Evolutionary conservation across 2,888 invertebrate genomes (phyloP), one percentile per base, ranked within the genome.

Genomic region (Noctua fimbriata): DNA sequence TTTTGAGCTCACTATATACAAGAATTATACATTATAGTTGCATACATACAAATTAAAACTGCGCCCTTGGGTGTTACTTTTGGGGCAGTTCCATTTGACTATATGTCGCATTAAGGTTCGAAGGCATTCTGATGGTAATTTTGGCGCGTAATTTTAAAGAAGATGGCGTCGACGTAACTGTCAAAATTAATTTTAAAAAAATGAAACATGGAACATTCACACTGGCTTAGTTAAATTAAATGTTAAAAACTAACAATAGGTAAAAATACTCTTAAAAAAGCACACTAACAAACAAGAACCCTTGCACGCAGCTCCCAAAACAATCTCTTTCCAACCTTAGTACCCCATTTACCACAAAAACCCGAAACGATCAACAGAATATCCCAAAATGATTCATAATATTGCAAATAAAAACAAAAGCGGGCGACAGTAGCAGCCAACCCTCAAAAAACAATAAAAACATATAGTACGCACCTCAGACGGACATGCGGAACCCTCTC

Each of bases 401-500:
- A 89, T 77, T 85, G 79, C 85, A 90, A 90, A 89, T 87, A 89
- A 90, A 93, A 92, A 91, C 92, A 91, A 91, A 90, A 89, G 88
- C 88, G 90, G 89, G 91, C 92, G 90, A 90, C 90, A 89, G 91
- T 90, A 85, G 89, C 89, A 90, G 91, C 92, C 92, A 91, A 91
- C 91, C 93, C 94, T 93, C 87, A 92, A 94, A 94, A 92, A 92
- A 92, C 90, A 92, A 92, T 91, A 92, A 92, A 94, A 93, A 93
- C 93, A 93, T 93, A 93, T 92, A 93, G 93, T 93, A 94, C 93
- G 95, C 95, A 94, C 93, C 93, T 93, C 93, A 93, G 93, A 93
- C 93, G 91, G 90, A 92, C 92, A 95, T 93, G 93, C 89, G 92
- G 94, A 94, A 94, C 96, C 96, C 96, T 95, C 94, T 83, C 86